Evolutionary conservation across 2,797 vertebrate species (phyloP).

Genomic region (Leptoclinus maculatus): DNA sequence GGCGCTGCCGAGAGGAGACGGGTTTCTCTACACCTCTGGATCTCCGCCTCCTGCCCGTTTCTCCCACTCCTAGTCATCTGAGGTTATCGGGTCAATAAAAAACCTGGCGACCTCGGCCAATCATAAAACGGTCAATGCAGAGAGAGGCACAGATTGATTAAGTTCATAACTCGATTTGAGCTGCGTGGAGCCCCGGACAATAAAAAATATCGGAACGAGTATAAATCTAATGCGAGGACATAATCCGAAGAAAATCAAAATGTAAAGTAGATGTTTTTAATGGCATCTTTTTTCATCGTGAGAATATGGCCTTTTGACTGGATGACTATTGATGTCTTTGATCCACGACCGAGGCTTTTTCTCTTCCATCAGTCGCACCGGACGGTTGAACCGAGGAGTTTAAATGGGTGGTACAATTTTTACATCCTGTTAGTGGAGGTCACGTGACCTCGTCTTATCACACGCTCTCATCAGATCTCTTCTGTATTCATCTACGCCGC

Average conservation of each 20-base stretch:
- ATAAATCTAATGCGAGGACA: slow-evolving; percentile 78
- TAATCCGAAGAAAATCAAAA: slow-evolving; percentile 82
- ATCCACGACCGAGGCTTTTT: slow-evolving; percentile 48
- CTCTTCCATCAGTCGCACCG: slow-evolving; percentile 9
- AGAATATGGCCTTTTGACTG: slow-evolving; percentile 65
- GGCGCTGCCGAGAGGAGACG: slow-evolving; percentile 53
- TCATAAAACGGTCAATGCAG: slow-evolving; percentile 82
- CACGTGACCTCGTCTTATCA: slow-evolving; percentile 32
- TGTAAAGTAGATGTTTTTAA: slow-evolving; percentile 81
- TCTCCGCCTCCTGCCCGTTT: slow-evolving; percentile 52
- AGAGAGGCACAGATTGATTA: slow-evolving; percentile 78
- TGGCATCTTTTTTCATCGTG: slow-evolving; percentile 72
- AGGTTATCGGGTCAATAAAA: slow-evolving; percentile 85
- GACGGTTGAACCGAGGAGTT: slow-evolving; percentile 11
- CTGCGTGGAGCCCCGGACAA: slow-evolving; percentile 57
- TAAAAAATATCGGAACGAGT: slow-evolving; percentile 79
- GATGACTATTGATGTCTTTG: slow-evolving; percentile 71
- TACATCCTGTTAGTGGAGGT: slow-evolving; percentile 31
- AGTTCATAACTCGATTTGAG: slow-evolving; percentile 83
- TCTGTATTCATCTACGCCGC: slow-evolving; percentile 22
- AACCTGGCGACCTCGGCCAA: slow-evolving; percentile 78
- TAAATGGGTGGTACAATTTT: slow-evolving; percentile 16
- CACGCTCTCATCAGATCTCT: slow-evolving; percentile 8
- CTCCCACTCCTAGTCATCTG: slow-evolving; percentile 62
- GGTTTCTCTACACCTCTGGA: slow-evolving; percentile 40